Percentiles rank a stretch among this genome's conserved stretches.
These are phyloP conservation scores for Camptogramma bilineatum DNA, from an alignment of 2,888 invertebrate species.

Conservation along the genomic window DNA sequence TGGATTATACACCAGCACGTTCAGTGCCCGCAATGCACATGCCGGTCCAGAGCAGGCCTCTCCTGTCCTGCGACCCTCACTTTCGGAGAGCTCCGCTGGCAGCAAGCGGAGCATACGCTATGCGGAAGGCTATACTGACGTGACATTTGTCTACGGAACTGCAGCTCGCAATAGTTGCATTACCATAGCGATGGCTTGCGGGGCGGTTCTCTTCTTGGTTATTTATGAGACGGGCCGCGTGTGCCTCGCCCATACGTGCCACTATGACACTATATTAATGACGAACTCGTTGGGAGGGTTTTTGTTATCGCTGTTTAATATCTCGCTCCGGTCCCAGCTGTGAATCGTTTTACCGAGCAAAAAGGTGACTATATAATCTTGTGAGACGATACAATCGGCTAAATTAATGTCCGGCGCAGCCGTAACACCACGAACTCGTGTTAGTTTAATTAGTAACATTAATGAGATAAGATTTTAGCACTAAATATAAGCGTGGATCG, in stretches of 20 bases:
- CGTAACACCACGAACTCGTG: conserved; percentile 40
- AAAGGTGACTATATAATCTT: conserved; percentile 37
- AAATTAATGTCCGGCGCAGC: conserved; percentile 51
- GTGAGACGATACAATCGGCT: conserved; percentile 51
- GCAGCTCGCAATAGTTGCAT: conserved; percentile 47
- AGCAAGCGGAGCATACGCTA: too few species aligned
- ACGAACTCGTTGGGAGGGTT: conserved; percentile 64
- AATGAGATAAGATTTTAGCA: neutral
- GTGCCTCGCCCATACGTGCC: conserved; percentile 71
- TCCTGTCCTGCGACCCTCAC: too few species aligned
- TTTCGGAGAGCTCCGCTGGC: too few species aligned
- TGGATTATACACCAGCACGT: too few species aligned
- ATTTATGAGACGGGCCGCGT: conserved; percentile 71
- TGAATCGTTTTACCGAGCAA: conserved; percentile 53
- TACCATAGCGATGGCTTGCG: conserved; percentile 59
- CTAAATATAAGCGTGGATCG: neutral
- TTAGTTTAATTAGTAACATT: conserved; percentile 36
- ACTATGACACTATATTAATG: conserved; percentile 74
- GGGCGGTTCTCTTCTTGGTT: conserved; percentile 66
- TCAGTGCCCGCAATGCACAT: too few species aligned
- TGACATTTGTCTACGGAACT: conserved; percentile 13
- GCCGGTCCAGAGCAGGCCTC: too few species aligned
- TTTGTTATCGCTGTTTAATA: conserved; percentile 62
- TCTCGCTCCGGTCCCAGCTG: conserved; percentile 47
- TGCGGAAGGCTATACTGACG: too few species aligned